phyloP scores from a whole-genome alignment of 1,140 invertebrate species.

The Drosophila seguyi region DNA sequence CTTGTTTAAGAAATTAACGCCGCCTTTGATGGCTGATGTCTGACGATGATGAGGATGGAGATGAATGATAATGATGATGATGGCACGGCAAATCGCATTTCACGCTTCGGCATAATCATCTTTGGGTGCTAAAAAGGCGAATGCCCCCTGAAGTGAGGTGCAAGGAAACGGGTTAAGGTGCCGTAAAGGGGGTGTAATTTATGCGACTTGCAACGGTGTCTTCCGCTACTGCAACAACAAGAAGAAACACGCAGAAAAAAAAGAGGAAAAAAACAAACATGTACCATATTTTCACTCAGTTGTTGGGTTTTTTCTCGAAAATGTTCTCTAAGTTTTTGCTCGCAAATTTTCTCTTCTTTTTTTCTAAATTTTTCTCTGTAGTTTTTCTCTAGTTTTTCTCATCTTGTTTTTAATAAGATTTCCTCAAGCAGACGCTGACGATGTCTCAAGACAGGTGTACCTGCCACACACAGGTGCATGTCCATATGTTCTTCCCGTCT shows the following conservation, averaged over 20 bases:
- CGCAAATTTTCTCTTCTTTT: slow-evolving; percentile 58
- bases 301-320: slow-evolving; percentile 30
- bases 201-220: slow-evolving; percentile 81
- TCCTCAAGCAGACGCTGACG: slow-evolving; percentile 75
- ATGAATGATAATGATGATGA: slow-evolving; percentile 50
- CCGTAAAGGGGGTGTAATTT: slow-evolving; percentile 58
- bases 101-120: slow-evolving; percentile 64
- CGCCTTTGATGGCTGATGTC: slow-evolving; percentile 48
- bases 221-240: slow-evolving; percentile 74
- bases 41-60: slow-evolving; percentile 32
- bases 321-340: slow-evolving; percentile 17
- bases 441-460: slow-evolving; percentile 77
- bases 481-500: slow-evolving; percentile 46
- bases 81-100: slow-evolving; percentile 70
- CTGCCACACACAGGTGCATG: slow-evolving; percentile 45
- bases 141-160: slow-evolving; percentile 60
- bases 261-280: slow-evolving; percentile 55
- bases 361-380: slow-evolving; percentile 24
- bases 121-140: slow-evolving; percentile 78
- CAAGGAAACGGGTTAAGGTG: not conserved
- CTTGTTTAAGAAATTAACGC: slow-evolving; percentile 67
- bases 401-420: slow-evolving; percentile 77
- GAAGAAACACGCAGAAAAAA: slow-evolving; percentile 20
- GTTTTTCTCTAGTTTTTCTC: slow-evolving; percentile 38
- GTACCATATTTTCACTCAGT: slow-evolving; percentile 67